phyloP scores from a whole-genome alignment of 2,888 invertebrate species.

The Chrysolina haemoptera region DNA sequence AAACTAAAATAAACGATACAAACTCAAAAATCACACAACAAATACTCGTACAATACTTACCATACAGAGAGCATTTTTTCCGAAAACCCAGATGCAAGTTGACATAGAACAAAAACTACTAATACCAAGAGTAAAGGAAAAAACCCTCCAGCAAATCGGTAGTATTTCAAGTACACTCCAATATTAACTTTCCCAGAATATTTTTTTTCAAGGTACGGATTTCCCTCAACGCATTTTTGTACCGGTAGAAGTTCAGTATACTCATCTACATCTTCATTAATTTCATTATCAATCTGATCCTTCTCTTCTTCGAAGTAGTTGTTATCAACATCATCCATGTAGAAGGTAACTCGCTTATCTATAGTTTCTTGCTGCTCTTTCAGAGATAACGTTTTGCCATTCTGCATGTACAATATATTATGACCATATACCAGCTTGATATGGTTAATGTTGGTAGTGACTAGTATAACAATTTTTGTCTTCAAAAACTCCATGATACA shows the following conservation, averaged over 20 bases:
- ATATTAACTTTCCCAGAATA: slow-evolving; percentile 58
- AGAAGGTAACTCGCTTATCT: slow-evolving; percentile 56
- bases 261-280: slow-evolving; percentile 44
- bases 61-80: slow-evolving; percentile 60
- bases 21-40: neutral
- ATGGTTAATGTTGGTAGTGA: slow-evolving; percentile 60
- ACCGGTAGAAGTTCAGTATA: slow-evolving; percentile 32
- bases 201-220: slow-evolving; percentile 59
- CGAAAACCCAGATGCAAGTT: slow-evolving; percentile 53
- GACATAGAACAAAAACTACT: slow-evolving; percentile 55
- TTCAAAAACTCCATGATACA: slow-evolving; percentile 60
- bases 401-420: slow-evolving; percentile 54
- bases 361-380: slow-evolving; percentile 52
- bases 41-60: slow-evolving; percentile 49
- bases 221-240: slow-evolving; percentile 28
- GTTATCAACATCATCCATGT: slow-evolving; percentile 54
- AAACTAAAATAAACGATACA: no score
- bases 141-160: slow-evolving; percentile 60
- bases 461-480: slow-evolving; percentile 60
- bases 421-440: slow-evolving; percentile 54
- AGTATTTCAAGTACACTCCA: slow-evolving; percentile 61
- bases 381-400: slow-evolving; percentile 53
- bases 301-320: slow-evolving; percentile 48
- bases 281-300: slow-evolving; percentile 34
- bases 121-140: slow-evolving; percentile 55